phyloP scores from a whole-genome alignment of 2,888 invertebrate species.

The Agrypnus murinus region DNA sequence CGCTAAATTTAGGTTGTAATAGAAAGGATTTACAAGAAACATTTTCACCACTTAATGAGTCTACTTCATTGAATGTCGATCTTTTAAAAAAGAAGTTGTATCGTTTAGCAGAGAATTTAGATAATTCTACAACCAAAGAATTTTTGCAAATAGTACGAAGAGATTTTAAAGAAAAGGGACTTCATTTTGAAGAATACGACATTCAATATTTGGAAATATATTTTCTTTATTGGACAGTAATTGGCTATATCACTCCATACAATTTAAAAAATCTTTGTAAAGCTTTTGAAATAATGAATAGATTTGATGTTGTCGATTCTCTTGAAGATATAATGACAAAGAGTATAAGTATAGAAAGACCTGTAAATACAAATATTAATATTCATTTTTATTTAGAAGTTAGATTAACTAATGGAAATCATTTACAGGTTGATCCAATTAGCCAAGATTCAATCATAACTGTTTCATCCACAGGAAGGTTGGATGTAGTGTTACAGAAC shows the following conservation, averaged over 20 bases:
- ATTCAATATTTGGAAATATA: constrained; percentile 63
- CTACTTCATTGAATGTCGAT: constrained; percentile 67
- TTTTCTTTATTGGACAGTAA: constrained; percentile 64
- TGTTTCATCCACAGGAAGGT: too few species aligned
- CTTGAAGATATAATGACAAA: too few species aligned
- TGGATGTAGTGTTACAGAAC: too few species aligned
- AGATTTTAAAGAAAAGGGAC: constrained; percentile 55
- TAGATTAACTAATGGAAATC: too few species aligned
- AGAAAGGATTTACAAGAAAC: constrained; percentile 52
- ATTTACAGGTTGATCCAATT: too few species aligned
- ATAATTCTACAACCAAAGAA: too few species aligned
- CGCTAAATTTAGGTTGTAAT: constrained; percentile 58
- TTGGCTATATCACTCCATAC: constrained; percentile 56
- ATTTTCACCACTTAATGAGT: constrained; percentile 56
- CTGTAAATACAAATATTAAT: too few species aligned
- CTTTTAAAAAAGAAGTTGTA: constrained; percentile 71
- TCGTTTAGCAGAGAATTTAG: constrained; percentile 70
- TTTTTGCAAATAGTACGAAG: constrained; percentile 27
- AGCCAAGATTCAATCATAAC: too few species aligned
- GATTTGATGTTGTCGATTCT: constrained; percentile 35
- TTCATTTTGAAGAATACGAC: constrained; percentile 53
- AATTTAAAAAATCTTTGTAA: constrained; percentile 59
- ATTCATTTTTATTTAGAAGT: too few species aligned
- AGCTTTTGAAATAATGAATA: constrained; percentile 61
- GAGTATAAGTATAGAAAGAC: too few species aligned